Evolutionary conservation across 1,140 invertebrate genomes (phyloP), one percentile per base, ranked within the genome.

Genomic region (Aleiodes sp.): DNA sequence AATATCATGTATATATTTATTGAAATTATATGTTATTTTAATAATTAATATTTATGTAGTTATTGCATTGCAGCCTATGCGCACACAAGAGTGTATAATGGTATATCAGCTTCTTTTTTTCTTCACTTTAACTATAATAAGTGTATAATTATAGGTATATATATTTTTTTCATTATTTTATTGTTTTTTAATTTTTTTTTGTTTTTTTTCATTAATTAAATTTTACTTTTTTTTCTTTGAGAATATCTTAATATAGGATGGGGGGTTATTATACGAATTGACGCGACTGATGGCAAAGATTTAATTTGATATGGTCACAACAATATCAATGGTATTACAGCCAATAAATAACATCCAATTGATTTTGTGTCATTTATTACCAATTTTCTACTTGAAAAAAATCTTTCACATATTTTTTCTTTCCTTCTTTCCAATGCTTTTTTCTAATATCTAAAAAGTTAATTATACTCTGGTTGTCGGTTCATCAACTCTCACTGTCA

Each of bases 11-110:
- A 68, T 72, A 65, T 65, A 67, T 63, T 65, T 56, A 59, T 37
- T 60, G 57, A 33, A 35, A 37, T 56, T 66, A 66, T 26, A 57
- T 21, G 29, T 26, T 52, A 21, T 39, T 39, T 56, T 52, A 66
- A 57, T 66, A 28, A 46, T 46, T 31, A 46, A 64, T 46, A 46
- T 43, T 39, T 33, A 46, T 76, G 75, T 84, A 78, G 80, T 85
- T 85, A 84, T 85, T 84, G 82, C 83, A 85, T 84, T 83, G 80
- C 78, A 84, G 82, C 75, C 75, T 84, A 85, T 81, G 80, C 80
- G 78, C 79, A 80, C 79, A 80, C 76, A 80, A 84, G 78, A 84
- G 84, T 75, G 76, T 82, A 82, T 78, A 70, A 71, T 73, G 26
- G 28, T 62, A 31, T 35, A 29, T 62, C 39, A 28, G 33, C 26